Evolutionary conservation across 1,140 invertebrate genomes (phyloP), one percentile per base, ranked within the genome.

Genomic region (Zaprionus davidi): DNA sequence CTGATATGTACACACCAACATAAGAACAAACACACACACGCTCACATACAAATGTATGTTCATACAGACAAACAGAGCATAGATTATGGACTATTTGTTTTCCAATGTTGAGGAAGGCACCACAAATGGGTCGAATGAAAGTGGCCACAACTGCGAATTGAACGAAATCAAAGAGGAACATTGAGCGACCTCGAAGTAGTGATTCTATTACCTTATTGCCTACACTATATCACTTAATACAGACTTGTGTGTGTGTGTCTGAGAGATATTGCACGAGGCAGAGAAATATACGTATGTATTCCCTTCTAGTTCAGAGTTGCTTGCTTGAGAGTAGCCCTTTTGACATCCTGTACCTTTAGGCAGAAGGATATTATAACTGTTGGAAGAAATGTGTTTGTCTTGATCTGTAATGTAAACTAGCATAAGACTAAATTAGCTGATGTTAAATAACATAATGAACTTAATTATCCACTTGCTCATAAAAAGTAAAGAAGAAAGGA

Each of bases 41-140:
- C 20, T 17, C 13, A n/a, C 24, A 13, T 28, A 38, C 49, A 24
- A 11, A 15, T 28, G 24, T 26, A 41, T 24, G 15, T 64, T 22
- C 31, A 34, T 9, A 34, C 31, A 24, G 57, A 15, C 57, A 24
- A 13, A 53, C 28, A 38, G 36, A 38, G 36, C 59, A 62, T 62
- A 36, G 65, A 67, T 67, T 67, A 58, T 57, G 26, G 3, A 67
- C 38, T 67, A 44, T 58, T 26, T 49, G 55, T 58, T 31, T 28
- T 59, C n/a, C 24, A 20, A 55, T 55, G 58, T 62, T 70, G 67
- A 62, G 67, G 67, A 70, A 63, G 68, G 58, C 17, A 55, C 31
- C 49, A 44, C 24, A 56, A 67, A 58, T 58, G 31, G 46, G 22
- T 17, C 28, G 46, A 63, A 34, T 13, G 38, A 58, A 57, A 67